Percentiles rank a stretch among this genome's conserved stretches.
Conservation (phyloP, 37 sponge, comb jelly and placozoan species). For the Beroe ovata region DNA sequence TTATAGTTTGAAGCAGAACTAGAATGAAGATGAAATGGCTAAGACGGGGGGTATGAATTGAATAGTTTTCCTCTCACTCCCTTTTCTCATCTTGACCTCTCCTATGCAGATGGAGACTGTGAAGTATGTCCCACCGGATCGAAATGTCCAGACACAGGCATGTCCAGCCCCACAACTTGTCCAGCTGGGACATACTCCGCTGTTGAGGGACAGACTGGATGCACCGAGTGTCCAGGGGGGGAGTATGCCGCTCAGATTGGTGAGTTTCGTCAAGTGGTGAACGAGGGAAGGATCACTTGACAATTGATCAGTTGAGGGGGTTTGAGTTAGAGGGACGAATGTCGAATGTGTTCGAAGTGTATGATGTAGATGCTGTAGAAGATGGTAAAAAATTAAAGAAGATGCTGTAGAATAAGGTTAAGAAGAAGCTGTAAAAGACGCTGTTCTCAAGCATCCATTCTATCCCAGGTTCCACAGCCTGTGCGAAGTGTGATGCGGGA, state of each 20-base stretch:
- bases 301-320: too few relatives aligned
- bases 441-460: too few relatives aligned
- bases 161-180: conserved; percentile 15
- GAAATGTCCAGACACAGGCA: conserved; percentile 22
- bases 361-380: too few relatives aligned
- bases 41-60: not conserved
- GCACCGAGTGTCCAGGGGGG: conserved; percentile 29
- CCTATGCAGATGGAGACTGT: not conserved
- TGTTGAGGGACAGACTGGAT: not conserved
- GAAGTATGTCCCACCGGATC: conserved; percentile 17
- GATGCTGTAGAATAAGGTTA: too few relatives aligned
- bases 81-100: too few relatives aligned
- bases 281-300: too few relatives aligned
- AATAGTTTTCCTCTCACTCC: not conserved
- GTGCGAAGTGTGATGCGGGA: conserved; percentile 24
- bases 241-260: conserved; percentile 10
- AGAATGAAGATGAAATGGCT: too few relatives aligned
- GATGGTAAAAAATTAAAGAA: too few relatives aligned
- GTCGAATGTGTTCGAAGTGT: too few relatives aligned
- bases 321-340: too few relatives aligned
- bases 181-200: conserved; percentile 25
- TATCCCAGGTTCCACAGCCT: conserved; percentile 15
- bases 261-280: not conserved
- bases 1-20: not conserved
- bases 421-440: too few relatives aligned